Evolutionary conservation across 2,113 vertebrate genomes (phyloP), one percentile per base, ranked within the genome.

Genomic region (Pelobates fuscus): DNA sequence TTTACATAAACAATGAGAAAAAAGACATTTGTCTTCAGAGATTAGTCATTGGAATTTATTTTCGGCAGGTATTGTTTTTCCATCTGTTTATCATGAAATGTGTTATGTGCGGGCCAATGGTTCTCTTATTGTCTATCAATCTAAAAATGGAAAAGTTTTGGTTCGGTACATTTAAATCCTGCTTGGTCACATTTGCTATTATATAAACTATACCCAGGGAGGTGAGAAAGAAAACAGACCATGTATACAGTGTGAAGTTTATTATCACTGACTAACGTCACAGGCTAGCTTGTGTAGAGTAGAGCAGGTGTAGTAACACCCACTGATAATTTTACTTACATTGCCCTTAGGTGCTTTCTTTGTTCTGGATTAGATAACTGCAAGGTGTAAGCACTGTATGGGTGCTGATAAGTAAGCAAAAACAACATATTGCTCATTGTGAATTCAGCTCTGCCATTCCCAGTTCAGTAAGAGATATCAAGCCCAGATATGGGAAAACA

Each of bases 311-410:
- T 44, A 54, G 70, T 54, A 63, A 63, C 70, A 72, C 70, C 70
- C 70, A 63, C 60, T 72, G 70, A 72, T 72, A 72, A 72, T 72
- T 52, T 52, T 63, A 37, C 59, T 63, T 72, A 54, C 70, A 54
- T 63, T 52, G 59, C 59, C 59, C 61, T 63, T 72, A 59, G 70
- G 70, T 72, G 70, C 70, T 72, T 72, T 72, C 70, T 72, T 72
- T 72, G 41, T 59, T 72, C 44, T 72, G 70, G 60, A 64, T 72
- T 63, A 71, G 69, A 72, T 72, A 72, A 72, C 59, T 26, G 46
- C 26, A 24, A 24, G 52, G 59, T 63, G 44, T 63, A 71, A 5
- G 10, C 32, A 37, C 32, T 61, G 37, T 49, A 54, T 63, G 46
- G 21, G 70, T 64, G 63, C 44, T 63, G 62, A 41, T 72, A 59